A percentile compares a stretch with the other conserved stretches of the same genome.
phyloP scores from a whole-genome alignment of 2,888 invertebrate species.

The Hipparchia sbordonii region DNA sequence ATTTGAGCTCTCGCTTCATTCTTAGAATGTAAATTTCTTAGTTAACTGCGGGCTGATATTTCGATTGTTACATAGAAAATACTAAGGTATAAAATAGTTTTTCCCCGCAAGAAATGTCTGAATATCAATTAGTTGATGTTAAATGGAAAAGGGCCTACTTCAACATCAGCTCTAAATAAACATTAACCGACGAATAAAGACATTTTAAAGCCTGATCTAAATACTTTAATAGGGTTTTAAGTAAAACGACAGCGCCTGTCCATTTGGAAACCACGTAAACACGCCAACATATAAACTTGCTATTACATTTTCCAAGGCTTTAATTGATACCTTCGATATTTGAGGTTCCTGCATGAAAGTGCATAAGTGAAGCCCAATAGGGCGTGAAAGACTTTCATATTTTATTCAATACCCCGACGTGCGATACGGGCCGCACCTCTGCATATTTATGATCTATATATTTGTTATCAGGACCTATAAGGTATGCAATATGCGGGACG shows the following conservation, averaged over 20 bases:
- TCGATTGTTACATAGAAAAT: too few relatives aligned
- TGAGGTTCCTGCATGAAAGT: conserved; percentile 5
- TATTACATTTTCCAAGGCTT: neutral
- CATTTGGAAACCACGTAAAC: too few relatives aligned
- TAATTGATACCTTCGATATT: neutral
- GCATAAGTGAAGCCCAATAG: conserved; percentile 38
- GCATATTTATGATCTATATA: conserved; percentile 38
- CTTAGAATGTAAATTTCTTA: neutral
- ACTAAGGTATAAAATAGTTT: too few relatives aligned
- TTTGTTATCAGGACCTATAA: conserved; percentile 23
- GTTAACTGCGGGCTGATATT: too few relatives aligned
- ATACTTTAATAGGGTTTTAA: too few relatives aligned
- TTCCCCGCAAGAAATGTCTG: too few relatives aligned
- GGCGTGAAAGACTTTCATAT: conserved; percentile 40
- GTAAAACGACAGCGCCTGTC: too few relatives aligned
- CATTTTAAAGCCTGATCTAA: too few relatives aligned
- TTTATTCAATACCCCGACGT: conserved; percentile 35
- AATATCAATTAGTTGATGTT: too few relatives aligned
- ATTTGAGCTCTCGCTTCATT: conserved; percentile 11
- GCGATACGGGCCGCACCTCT: conserved; percentile 25
- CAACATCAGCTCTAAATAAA: too few relatives aligned
- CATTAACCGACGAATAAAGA: too few relatives aligned
- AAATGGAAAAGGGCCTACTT: too few relatives aligned
- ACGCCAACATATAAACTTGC: neutral
- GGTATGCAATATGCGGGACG: conserved; percentile 17